These are phyloP conservation scores for Blomia tropicalis DNA, from an alignment of 2,888 invertebrate genomes.

Conservation along the genomic window DNA sequence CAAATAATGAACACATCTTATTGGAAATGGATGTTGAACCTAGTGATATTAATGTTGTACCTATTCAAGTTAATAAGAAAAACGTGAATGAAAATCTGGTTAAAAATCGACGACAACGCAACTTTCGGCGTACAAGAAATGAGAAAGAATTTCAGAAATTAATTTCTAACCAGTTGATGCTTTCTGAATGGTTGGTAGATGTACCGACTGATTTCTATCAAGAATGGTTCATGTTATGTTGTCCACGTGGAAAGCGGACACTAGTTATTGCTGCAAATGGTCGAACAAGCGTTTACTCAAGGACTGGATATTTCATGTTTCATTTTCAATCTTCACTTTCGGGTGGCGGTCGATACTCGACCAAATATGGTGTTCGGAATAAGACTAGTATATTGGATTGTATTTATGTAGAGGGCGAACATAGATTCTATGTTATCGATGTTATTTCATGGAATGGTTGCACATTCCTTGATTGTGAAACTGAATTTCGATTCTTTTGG, in stretches of 20 bases:
- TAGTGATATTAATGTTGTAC: background rate
- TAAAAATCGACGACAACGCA: background rate
- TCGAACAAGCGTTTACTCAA: conserved; percentile 51
- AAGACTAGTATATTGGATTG: conserved; percentile 63
- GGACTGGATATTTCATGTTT: conserved; percentile 44
- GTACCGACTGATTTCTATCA: conserved; percentile 47
- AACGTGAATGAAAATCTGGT: background rate
- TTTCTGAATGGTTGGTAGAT: conserved; percentile 83
- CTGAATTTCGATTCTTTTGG: conserved; percentile 72
- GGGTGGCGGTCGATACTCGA: conserved; percentile 43
- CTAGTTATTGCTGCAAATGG: conserved; percentile 63
- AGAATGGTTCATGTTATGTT: conserved; percentile 45
- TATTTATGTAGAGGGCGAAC: conserved; percentile 47
- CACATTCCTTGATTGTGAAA: conserved; percentile 44
- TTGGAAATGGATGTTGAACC: background rate
- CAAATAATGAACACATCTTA: background rate
- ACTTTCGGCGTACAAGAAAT: background rate
- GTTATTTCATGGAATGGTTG: conserved; percentile 61
- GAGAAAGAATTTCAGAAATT: background rate
- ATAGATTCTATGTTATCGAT: conserved; percentile 62
- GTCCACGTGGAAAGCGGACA: conserved; percentile 65
- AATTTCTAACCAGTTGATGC: conserved; percentile 49
- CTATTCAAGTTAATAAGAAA: background rate
- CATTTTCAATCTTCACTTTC: conserved; percentile 52
- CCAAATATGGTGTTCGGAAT: conserved; percentile 28